Conservation (phyloP, 1,140 invertebrate genomes). For the Anadara kagoshimensis region DNA sequence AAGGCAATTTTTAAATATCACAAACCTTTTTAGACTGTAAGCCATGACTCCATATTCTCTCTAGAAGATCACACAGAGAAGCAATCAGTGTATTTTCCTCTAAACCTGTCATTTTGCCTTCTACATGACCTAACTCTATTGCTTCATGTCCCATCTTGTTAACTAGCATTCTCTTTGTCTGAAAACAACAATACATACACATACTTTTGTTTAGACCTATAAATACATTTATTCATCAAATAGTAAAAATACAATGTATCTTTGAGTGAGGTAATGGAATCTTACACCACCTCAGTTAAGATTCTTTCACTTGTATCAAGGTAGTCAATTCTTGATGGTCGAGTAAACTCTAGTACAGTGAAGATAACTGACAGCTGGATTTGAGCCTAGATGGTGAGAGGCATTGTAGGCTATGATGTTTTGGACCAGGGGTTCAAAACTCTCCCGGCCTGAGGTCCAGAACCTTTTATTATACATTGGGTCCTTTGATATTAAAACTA, state of each 20-base stretch:
- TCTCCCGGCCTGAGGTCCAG: too few relatives aligned
- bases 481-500: too few relatives aligned
- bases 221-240: neutral
- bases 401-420: too few relatives aligned
- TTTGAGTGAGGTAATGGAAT: too few relatives aligned
- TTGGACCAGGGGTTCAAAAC: too few relatives aligned
- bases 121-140: constrained; percentile 85
- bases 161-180: constrained; percentile 98
- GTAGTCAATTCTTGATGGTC: too few relatives aligned
- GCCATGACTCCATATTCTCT: constrained; percentile 98
- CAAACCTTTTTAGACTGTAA: constrained; percentile 90
- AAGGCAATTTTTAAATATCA: too few relatives aligned
- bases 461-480: too few relatives aligned
- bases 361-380: too few relatives aligned
- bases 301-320: too few relatives aligned
- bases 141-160: constrained; percentile 97
- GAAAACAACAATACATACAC: constrained; percentile 69
- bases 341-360: too few relatives aligned
- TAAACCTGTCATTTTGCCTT: constrained; percentile 80
- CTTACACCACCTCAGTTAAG: neutral
- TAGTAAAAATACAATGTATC: neutral
- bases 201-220: neutral
- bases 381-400: too few relatives aligned
- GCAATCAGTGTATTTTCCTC: constrained; percentile 99
- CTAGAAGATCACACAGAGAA: constrained; percentile 96